phyloP scores from a whole-genome alignment of 2,888 invertebrate species.

The Lydus trimaculatus region DNA sequence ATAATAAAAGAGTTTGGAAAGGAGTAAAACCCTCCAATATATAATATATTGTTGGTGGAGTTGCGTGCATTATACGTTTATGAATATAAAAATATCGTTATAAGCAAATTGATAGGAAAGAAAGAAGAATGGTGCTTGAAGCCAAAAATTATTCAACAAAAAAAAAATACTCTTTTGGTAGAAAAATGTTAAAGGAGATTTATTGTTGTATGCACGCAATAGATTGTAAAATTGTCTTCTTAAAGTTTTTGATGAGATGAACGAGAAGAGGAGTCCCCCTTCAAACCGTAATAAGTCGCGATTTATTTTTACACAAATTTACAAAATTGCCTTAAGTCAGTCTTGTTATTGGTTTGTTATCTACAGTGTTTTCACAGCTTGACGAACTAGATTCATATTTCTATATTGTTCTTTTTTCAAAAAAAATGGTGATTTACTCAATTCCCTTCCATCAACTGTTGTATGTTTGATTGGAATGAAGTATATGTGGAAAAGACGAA shows the following conservation, averaged over 20 bases:
- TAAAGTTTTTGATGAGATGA: neutral
- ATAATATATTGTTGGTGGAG: slow-evolving; percentile 18
- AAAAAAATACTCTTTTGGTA: neutral
- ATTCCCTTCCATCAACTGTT: neutral
- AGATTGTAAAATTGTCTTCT: neutral
- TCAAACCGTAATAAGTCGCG: too few relatives aligned
- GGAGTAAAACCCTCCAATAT: neutral
- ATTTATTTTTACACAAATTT: too few relatives aligned
- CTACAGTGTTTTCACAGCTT: neutral
- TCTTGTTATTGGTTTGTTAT: neutral
- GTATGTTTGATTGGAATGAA: neutral
- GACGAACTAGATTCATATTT: neutral
- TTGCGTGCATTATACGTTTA: slow-evolving; percentile 39
- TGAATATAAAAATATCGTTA: slow-evolving; percentile 33
- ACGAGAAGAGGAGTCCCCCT: too few relatives aligned
- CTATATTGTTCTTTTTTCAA: neutral
- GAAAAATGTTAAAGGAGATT: neutral
- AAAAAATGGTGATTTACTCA: neutral
- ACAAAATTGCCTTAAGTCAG: neutral
- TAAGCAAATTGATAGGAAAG: slow-evolving; percentile 27
- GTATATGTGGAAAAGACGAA: neutral
- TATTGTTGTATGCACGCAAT: slow-evolving; percentile 1
- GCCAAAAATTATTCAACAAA: slow-evolving; percentile 4
- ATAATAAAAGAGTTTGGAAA: neutral
- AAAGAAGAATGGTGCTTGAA: slow-evolving; percentile 13